A percentile compares a stretch with the other conserved stretches of the same genome.
phyloP scores from a whole-genome alignment of 2,888 invertebrate species.

The Sinotaia quadrata region DNA sequence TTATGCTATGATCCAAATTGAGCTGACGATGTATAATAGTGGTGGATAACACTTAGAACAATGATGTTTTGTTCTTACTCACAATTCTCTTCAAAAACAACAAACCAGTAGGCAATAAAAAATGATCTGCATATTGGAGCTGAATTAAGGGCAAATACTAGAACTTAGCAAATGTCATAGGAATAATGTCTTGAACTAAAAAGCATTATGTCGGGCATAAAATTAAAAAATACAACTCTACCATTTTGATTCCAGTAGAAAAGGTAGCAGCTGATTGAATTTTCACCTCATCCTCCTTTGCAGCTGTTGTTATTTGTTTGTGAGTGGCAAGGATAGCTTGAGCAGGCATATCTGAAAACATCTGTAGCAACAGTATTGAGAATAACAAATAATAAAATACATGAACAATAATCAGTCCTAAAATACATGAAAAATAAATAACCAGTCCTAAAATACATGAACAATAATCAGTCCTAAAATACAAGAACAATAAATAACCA shows the following conservation, averaged over 20 bases:
- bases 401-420: background rate
- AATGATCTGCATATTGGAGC: no score
- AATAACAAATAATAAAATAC: background rate
- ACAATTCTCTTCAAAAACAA: no score
- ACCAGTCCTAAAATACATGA: background rate
- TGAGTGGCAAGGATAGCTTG: slow-evolving; percentile 88
- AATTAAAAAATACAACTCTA: no score
- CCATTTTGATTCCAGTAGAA: slow-evolving; percentile 89
- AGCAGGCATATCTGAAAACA: slow-evolving; percentile 92
- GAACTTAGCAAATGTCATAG: no score
- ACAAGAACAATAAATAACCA: background rate
- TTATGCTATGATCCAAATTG: no score
- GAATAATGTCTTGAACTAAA: no score
- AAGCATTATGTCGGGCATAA: no score
- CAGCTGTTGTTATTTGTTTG: slow-evolving; percentile 73
- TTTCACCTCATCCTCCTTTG: slow-evolving; percentile 62
- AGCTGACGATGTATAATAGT: no score
- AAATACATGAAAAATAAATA: background rate
- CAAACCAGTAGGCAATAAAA: no score
- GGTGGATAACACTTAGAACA: no score
- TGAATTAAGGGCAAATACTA: no score
- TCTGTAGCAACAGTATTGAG: slow-evolving; percentile 68
- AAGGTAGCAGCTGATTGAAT: slow-evolving; percentile 76
- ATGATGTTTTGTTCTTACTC: no score
- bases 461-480: background rate